phyloP scores from a whole-genome alignment of 2,888 invertebrate species.

The Rotaria sp. region DNA sequence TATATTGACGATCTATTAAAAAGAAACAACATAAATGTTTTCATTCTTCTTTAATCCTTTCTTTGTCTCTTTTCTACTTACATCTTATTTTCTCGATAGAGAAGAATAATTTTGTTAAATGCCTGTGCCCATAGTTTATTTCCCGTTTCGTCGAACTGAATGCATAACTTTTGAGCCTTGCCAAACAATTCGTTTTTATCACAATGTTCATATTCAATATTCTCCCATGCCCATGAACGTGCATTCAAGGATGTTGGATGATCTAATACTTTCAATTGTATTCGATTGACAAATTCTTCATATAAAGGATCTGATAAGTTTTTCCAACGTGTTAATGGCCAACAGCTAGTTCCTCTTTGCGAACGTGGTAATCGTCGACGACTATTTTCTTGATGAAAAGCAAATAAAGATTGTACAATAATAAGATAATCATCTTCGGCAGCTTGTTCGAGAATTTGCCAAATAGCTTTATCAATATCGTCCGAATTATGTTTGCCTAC shows the following conservation, averaged over 20 bases:
- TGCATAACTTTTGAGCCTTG: no score
- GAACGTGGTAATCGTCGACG: neutral
- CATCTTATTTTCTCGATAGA: no score
- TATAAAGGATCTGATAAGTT: neutral
- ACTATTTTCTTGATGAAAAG: neutral
- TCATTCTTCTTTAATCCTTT: no score
- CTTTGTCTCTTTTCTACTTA: no score
- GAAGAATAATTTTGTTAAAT: no score
- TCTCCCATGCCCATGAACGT: neutral
- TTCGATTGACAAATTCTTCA: neutral
- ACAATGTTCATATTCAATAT: neutral
- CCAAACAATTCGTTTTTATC: neutral
- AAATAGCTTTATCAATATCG: neutral
- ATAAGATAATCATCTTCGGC: neutral
- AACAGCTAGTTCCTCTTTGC: neutral
- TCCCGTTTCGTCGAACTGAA: no score
- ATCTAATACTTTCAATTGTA: neutral
- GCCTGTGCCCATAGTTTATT: no score
- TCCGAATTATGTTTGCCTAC: neutral
- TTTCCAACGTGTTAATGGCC: neutral
- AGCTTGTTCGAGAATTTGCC: neutral
- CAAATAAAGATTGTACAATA: neutral
- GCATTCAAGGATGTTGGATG: neutral
- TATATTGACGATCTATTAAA: no score
- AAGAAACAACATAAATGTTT: no score